Evolutionary conservation across 2,113 vertebrate species (phyloP), one percentile per base, ranked within the genome.

Genomic region (Malaclemys terrapin): DNA sequence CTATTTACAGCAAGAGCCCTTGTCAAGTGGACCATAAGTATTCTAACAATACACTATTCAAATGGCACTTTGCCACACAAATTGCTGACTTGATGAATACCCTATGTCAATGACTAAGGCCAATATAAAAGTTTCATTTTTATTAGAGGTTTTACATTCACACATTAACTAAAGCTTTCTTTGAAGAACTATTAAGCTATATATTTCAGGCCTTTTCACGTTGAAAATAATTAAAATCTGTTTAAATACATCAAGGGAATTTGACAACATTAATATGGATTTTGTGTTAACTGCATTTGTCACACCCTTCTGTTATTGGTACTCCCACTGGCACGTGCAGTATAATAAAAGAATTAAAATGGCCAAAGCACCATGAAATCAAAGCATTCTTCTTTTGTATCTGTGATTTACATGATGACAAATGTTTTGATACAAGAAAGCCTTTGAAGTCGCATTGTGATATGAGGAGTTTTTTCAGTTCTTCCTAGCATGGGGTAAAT

Each of bases 1-100:
- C 99, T 99, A 99, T 99, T 99, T 99, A 99, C 99, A 99, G 99
- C 98, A 97, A 99, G 98, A 99, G 99, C 98, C 97, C 98, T 99
- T 98, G 98, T 98, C 98, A 98, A 99, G 98, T 98, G 98, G 98
- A 98, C 98, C 98, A 97, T 98, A 98, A 98, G 98, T 98, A 98
- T 98, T 98, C 98, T 98, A 98, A 98, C 98, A 98, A 98, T 98
- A 97, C 98, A 95, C 98, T 98, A 98, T 99, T 99, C 98, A 98
- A 98, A 98, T 98, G 97, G 98, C 98, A 98, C 98, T 98, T 98
- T 98, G 98, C 98, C 98, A 98, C 98, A 98, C 98, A 98, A 98
- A 98, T 98, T 98, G 97, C 97, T 98, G 98, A 96, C 97, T 98
- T 98, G 98, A 98, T 98, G 98, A 98, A 98, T 98, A 97, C 98